These are phyloP conservation scores for Austrolebias charrua DNA, from an alignment of 2,797 vertebrate species.

Conservation along the genomic window DNA sequence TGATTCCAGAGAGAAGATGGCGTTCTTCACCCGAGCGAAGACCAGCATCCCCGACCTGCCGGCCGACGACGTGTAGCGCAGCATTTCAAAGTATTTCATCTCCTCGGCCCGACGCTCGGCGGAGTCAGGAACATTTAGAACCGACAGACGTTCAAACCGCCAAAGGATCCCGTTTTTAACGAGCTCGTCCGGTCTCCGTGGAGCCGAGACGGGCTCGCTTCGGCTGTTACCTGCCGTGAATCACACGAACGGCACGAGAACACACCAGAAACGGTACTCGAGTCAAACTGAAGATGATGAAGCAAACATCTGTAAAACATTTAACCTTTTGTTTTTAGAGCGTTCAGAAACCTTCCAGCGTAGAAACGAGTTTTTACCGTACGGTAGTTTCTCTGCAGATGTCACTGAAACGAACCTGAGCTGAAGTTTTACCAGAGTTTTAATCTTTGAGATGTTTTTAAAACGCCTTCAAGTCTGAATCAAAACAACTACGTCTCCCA, in stretches of 20 bases:
- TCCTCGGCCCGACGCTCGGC: slow-evolving; percentile 54
- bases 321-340: slow-evolving; percentile 23
- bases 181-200: slow-evolving; percentile 36
- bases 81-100: slow-evolving; percentile 80
- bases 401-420: not conserved
- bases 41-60: slow-evolving; percentile 89
- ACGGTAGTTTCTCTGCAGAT: slow-evolving; percentile 2
- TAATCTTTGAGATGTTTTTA: slow-evolving; percentile 5
- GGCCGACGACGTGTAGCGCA: slow-evolving; percentile 87
- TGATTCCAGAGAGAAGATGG: slow-evolving; percentile 93
- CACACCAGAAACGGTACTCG: slow-evolving; percentile 47
- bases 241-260: not conserved
- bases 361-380: slow-evolving; percentile 5
- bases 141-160: slow-evolving; percentile 27
- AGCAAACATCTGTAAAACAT: slow-evolving; percentile 8
- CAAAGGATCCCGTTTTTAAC: slow-evolving; percentile 41
- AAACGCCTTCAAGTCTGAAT: not conserved
- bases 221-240: slow-evolving; percentile 22
- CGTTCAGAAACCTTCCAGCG: slow-evolving; percentile 24
- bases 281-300: not conserved
- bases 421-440: not conserved
- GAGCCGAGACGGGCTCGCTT: slow-evolving; percentile 54
- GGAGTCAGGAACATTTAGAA: slow-evolving; percentile 76
- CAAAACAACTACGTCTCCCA: slow-evolving; percentile 4
- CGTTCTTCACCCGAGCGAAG: slow-evolving; percentile 94